Base-by-base conservation (phyloP, 2,888 invertebrate genomes). In the Thera obeliscata region DNA sequence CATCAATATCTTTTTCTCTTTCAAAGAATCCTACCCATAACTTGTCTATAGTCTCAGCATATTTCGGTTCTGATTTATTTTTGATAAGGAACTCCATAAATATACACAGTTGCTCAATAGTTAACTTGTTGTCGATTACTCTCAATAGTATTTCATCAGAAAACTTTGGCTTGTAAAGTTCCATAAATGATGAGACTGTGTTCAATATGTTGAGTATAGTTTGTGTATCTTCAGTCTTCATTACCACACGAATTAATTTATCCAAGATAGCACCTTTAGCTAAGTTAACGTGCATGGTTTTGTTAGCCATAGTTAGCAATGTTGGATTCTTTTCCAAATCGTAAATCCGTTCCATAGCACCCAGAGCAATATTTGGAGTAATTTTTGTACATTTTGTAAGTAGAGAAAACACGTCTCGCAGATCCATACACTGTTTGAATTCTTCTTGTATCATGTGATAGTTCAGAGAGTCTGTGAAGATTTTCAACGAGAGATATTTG, bases 21-120 rank as follows among this genome's bases (percentile, higher is more conserved):
- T 94, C 94, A 33, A 94, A 85, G 75, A 96, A 94, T 8, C 95
- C 96, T 67, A 95, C 89, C 96, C 96, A 96, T 50, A 96, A 83
- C 79, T 95, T 95, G 75, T 96, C 96, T 66, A 95, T 90, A 7
- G 91, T 91, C 36, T 94, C 91, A 38, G 89, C 86, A 81, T 94
- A 94, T 69, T 88, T 92, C 3, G 84, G 77, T 71, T 94, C 90
- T 56, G 84, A 69, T 76, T 85, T 93, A 76, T 94, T 94, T 61
- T 85, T 86, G 11, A 93, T 90, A 46, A 96, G 86, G 75, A 94
- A 93, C 49, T 85, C 87, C n/a, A 95, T 88, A 69, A 95, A 93
- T 62, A 94, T 88, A 80, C 95, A 95, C 5, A 96, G 83, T 74
- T 96, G 95, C 11, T 89, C 85, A 4, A 96, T 77, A 33, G 87